Conservation (phyloP, 1,140 invertebrate species). For the Mercenaria mercenaria region DNA sequence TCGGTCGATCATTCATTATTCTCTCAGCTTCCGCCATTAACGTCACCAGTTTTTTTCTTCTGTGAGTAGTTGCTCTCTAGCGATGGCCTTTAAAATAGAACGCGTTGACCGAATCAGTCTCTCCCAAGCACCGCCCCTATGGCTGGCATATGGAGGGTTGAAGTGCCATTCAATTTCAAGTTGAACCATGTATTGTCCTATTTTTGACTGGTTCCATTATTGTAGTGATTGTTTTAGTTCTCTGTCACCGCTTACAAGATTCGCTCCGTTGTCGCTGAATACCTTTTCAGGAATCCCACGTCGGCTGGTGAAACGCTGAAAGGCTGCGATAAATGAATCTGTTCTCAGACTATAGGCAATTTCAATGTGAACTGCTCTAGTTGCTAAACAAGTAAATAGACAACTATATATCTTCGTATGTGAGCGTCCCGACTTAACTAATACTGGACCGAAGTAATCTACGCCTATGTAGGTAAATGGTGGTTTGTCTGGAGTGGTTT, state of each 20-base stretch:
- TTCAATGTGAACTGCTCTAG: constrained; percentile 13
- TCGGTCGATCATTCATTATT: constrained; percentile 66
- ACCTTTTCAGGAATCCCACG: not conserved
- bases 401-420: not conserved
- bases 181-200: not conserved
- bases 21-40: constrained; percentile 57
- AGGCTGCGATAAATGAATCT: not conserved
- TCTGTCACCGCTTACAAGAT: constrained; percentile 63
- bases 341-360: not conserved
- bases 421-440: constrained; percentile 68
- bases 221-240: constrained; percentile 45
- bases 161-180: constrained; percentile 55
- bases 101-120: constrained; percentile 43
- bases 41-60: constrained; percentile 46
- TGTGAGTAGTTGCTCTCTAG: not conserved
- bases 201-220: not conserved
- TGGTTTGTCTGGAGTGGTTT: constrained; percentile 58
- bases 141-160: constrained; percentile 57
- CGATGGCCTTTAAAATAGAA: not conserved
- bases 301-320: not conserved
- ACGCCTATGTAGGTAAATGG: constrained; percentile 68
- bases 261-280: constrained; percentile 8
- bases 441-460: constrained; percentile 74
- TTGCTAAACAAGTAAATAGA: not conserved
- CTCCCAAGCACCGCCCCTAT: constrained; percentile 68